Percentiles rank a stretch among this genome's conserved stretches.
Evolutionary conservation across 2,113 vertebrate genomes (phyloP).

Genomic region (Galbula dea): DNA sequence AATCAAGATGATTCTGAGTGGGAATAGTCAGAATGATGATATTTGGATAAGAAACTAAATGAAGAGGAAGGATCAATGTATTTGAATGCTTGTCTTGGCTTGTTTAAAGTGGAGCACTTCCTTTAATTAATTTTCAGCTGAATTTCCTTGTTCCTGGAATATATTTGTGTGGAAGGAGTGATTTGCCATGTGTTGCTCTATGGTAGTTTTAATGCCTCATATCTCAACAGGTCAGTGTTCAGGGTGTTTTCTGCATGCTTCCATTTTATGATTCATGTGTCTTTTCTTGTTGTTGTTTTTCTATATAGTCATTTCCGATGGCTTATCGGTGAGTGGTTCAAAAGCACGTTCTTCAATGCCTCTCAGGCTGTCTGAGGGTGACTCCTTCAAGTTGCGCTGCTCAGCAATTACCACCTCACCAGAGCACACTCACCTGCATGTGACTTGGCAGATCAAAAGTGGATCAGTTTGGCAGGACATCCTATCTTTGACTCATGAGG

Average conservation of each 20-base stretch:
- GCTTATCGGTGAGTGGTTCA: constrained; percentile 74
- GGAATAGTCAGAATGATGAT: neutral
- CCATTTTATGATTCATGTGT: neutral
- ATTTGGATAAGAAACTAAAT: neutral
- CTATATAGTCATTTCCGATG: constrained; percentile 82
- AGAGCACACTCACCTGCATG: constrained; percentile 83
- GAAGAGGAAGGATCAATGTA: neutral
- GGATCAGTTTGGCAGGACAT: constrained; percentile 57
- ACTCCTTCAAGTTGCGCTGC: constrained; percentile 84
- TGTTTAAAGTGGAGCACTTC: neutral
- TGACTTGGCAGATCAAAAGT: constrained; percentile 83
- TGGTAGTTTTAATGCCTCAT: neutral
- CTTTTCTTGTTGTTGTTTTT: neutral
- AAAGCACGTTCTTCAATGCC: neutral
- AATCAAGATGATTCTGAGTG: neutral
- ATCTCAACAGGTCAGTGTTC: neutral
- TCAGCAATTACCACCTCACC: constrained; percentile 68
- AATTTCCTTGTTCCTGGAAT: constrained; percentile 9
- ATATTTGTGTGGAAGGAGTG: neutral
- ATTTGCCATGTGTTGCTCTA: neutral
- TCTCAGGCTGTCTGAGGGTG: constrained; percentile 78
- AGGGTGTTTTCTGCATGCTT: neutral
- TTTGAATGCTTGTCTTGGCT: neutral
- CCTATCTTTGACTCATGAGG: constrained; percentile 81
- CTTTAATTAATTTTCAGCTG: neutral